Conservation (phyloP, 2,113 vertebrate species). For the Abramis brama region DNA sequence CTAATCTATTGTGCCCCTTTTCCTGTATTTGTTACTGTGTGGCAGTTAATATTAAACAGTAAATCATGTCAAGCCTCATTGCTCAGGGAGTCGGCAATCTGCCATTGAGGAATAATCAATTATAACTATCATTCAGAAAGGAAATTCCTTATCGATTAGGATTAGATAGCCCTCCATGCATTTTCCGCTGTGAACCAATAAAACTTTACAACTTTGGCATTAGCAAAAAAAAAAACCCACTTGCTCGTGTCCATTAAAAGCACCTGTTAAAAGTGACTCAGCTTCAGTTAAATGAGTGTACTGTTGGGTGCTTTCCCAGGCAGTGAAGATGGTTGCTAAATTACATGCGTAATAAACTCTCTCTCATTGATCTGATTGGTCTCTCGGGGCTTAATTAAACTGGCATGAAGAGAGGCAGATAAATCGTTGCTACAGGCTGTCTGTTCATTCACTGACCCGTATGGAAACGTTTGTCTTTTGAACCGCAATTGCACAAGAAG, state of each 20-base stretch:
- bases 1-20: constrained; percentile 24
- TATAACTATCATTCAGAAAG: constrained; percentile 8
- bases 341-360: constrained; percentile 27
- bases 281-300: constrained; percentile 1
- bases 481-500: neutral
- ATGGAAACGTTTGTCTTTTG: constrained; percentile 1
- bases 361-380: constrained; percentile 25
- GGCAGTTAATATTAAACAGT: constrained; percentile 31
- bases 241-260: neutral
- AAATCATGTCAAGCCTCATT: constrained; percentile 15
- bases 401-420: constrained; percentile 1
- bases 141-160: constrained; percentile 29
- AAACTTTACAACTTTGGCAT: constrained; percentile 29
- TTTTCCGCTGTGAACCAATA: neutral
- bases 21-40: constrained; percentile 39
- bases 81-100: constrained; percentile 12
- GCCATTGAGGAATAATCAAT: constrained; percentile 24
- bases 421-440: constrained; percentile 33
- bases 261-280: constrained; percentile 34
- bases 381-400: constrained; percentile 12
- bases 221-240: neutral
- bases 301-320: constrained; percentile 29
- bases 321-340: constrained; percentile 6
- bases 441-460: constrained; percentile 25
- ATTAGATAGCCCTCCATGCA: neutral